phyloP scores from a whole-genome alignment of 2,888 invertebrate species.

The Resseliella maxima region DNA sequence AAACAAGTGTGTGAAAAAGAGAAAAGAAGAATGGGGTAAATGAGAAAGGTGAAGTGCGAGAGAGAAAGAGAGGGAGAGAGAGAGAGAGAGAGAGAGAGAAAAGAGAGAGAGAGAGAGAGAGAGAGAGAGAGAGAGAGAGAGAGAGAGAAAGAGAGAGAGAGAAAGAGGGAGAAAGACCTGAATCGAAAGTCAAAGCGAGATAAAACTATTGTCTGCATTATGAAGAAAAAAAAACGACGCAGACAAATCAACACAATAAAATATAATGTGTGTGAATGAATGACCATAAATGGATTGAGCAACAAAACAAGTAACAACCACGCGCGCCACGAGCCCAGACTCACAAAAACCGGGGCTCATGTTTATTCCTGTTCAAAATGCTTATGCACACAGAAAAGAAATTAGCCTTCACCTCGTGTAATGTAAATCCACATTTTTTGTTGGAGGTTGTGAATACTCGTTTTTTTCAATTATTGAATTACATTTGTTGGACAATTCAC shows the following conservation, averaged over 20 bases:
- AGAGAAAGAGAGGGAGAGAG: too few species aligned
- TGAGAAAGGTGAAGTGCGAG: too few species aligned
- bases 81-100: background rate
- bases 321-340: background rate
- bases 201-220: background rate
- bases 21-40: too few species aligned
- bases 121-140: too few species aligned
- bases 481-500: too few species aligned
- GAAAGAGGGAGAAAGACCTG: background rate
- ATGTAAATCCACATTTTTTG: too few species aligned
- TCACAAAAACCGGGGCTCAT: background rate
- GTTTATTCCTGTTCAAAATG: background rate
- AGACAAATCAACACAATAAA: conserved; percentile 25
- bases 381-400: background rate
- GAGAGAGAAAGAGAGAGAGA: background rate
- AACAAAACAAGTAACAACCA: background rate
- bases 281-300: conserved; percentile 17
- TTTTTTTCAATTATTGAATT: too few species aligned
- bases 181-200: too few species aligned
- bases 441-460: too few species aligned
- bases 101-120: too few species aligned
- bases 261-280: conserved; percentile 43
- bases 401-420: too few species aligned
- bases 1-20: background rate
- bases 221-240: background rate